Evolutionary conservation across 2,888 invertebrate genomes (phyloP).

Genomic region (Thyatira batis): DNA sequence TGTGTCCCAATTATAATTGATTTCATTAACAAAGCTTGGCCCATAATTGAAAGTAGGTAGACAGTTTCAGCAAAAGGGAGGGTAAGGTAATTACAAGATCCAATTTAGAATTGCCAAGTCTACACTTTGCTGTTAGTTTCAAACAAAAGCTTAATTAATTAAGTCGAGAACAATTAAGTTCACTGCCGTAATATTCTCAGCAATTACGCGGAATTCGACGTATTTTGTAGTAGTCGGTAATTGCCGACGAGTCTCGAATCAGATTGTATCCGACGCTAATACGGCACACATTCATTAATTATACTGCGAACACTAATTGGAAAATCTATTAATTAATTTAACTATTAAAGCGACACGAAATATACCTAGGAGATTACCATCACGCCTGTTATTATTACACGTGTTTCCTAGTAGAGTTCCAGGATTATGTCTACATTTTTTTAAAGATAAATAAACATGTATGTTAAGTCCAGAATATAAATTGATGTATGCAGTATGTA

Average conservation of each 20-base stretch:
- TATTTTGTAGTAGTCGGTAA: conserved; percentile 78
- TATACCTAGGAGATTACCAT: conserved; percentile 35
- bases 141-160: conserved; percentile 83
- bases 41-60: conserved; percentile 81
- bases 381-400: not conserved
- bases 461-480: no score
- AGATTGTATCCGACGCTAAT: conserved; percentile 76
- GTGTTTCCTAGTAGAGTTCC: not conserved
- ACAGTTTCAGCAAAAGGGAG: conserved; percentile 77
- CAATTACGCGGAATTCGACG: conserved; percentile 80
- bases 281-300: conserved; percentile 75
- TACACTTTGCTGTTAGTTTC: conserved; percentile 83
- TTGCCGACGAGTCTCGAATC: conserved; percentile 73
- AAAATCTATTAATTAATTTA: conserved; percentile 76
- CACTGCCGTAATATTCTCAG: conserved; percentile 81
- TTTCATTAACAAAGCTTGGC: conserved; percentile 77
- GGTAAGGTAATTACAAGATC: conserved; percentile 82
- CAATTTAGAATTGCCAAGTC: conserved; percentile 83
- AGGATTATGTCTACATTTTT: no score
- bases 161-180: conserved; percentile 83
- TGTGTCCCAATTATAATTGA: conserved; percentile 78
- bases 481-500: no score
- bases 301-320: conserved; percentile 73
- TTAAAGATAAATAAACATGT: no score
- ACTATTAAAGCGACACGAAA: conserved; percentile 50